Evolutionary conservation across 2,888 invertebrate genomes (phyloP), one percentile per base, ranked within the genome.

Genomic region (Diplolepis rosae): DNA sequence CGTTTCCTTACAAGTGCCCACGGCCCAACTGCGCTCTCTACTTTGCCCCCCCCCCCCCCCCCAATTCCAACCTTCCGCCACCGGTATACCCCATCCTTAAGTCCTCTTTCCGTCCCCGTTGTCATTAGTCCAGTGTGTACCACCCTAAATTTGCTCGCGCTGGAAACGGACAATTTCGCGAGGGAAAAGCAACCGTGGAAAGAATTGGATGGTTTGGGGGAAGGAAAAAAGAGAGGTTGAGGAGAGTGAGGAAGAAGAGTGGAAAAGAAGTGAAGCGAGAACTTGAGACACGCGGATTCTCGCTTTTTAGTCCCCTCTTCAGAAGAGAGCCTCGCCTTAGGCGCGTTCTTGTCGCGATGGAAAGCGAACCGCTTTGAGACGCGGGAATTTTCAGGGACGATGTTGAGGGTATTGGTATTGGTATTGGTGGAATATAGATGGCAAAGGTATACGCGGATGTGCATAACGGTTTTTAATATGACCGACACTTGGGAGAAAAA

Each of bases 141-240:
- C 84, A 83, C 84, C 84, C 85, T 84, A 85, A 85, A 85, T 85
- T 85, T 83, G 82, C 83, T 82, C 83, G 82, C 79, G 74, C 77
- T 74, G 78, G 78, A 78, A 81, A 79, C 82, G 80, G 79, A 82
- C 70, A 61, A 72, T 67, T 67, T 70, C 69, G 70, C 70, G 71
- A 72, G 67, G 65, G 69, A 70, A 30, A 69, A 48, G 48, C 48
- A 48, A 48, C 22, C 22, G 48, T 7, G 48, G 22, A 18, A 48
- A 11, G 22, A 48, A 45, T 45, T 18, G 4, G 22, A 48, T n/a
- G n/a, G n/a, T n/a, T n/a, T n/a, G n/a, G n/a, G n/a, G n/a, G n/a
- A n/a, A n/a, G n/a, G n/a, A n/a, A n/a, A n/a, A n/a, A n/a, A n/a
- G n/a, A 48, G 48, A 32, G 32, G 2, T 7, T 9, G 4, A 32